Evolutionary conservation across 2,113 vertebrate species (phyloP), one percentile per base, ranked within the genome.

Genomic region (Cacatua alba): DNA sequence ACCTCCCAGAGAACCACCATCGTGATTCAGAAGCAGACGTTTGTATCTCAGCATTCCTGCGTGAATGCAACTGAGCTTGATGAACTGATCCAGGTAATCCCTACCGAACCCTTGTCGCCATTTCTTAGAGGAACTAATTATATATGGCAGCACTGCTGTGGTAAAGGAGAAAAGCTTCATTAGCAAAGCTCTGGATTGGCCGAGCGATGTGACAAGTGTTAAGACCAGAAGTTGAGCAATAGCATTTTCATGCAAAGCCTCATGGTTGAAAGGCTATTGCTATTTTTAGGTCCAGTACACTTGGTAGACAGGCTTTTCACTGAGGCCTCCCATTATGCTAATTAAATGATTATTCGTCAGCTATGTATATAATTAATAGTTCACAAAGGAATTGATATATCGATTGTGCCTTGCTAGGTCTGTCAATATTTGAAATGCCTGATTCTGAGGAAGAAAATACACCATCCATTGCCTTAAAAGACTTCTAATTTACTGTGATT

Each of bases 31-130:
- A 99, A 99, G 95, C 98, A 99, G 76, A 97, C 98, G 7, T 99
- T 99, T 96, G 97, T 99, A 77, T 96, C 98, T 88, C 95, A 98
- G 51, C 99, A 99, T 70, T 88, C 98, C 71, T 99, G 99, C 37
- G 99, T 99, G 68, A 99, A 99, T 95, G 98, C 98, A 31, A 98
- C 98, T 9, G 99, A 99, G 96, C 98, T 99, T 96, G 99, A 99
- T 92, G 98, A 99, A 81, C 98, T 99, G 89, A 99, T 99, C 80
- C 99, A 99, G 99, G 99, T 99, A 97, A 98, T 63, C 67, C 82
- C 25, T 43, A 43, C 46, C 63, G 64, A 80, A 46, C 52, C 59
- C n/a, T 37, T 41, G 33, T 85, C 85, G 14, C 57, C 20, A 0
- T 86, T 60, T 74, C 77, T 88, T 91, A 90, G 43, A 64, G 44